These are phyloP conservation scores for Scotopteryx bipunctaria DNA, from an alignment of 2,888 invertebrate species.

Conservation along the genomic window DNA sequence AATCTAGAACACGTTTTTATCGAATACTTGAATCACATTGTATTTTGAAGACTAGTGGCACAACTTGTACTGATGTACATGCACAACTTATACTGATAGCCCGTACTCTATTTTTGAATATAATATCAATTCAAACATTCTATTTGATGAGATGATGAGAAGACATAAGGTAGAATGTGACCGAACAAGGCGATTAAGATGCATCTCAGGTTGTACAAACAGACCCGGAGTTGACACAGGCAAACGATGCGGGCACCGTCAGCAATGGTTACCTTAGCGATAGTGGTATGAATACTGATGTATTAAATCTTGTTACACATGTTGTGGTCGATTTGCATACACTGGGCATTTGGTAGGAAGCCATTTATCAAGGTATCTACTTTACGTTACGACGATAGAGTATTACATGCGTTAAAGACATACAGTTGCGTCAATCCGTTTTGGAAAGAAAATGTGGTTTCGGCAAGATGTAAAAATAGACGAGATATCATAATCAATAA, in stretches of 20 bases:
- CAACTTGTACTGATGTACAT: slow-evolving; percentile 22
- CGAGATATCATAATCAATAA: no score
- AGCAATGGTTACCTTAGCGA: slow-evolving; percentile 50
- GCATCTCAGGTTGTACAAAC: slow-evolving; percentile 61
- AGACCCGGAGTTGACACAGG: slow-evolving; percentile 63
- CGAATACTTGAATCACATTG: slow-evolving; percentile 39
- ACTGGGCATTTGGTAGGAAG: slow-evolving; percentile 34
- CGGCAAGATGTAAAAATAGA: not conserved
- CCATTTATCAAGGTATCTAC: slow-evolving; percentile 30
- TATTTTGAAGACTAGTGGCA: slow-evolving; percentile 38
- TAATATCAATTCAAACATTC: slow-evolving; percentile 26
- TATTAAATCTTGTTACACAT: slow-evolving; percentile 47
- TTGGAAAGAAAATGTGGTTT: not conserved
- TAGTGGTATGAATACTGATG: slow-evolving; percentile 54
- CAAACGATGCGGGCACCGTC: slow-evolving; percentile 64
- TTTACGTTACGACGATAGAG: not conserved
- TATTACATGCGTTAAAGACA: not conserved
- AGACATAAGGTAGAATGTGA: slow-evolving; percentile 34
- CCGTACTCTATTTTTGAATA: not conserved
- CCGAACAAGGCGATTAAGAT: slow-evolving; percentile 54
- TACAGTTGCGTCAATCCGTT: not conserved
- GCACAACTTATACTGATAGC: slow-evolving; percentile 28
- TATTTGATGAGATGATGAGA: slow-evolving; percentile 27
- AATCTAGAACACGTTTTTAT: slow-evolving; percentile 33
- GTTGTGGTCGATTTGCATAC: slow-evolving; percentile 45